Conservation (phyloP, 2,113 vertebrate species). For the Xenopus laevis region DNA sequence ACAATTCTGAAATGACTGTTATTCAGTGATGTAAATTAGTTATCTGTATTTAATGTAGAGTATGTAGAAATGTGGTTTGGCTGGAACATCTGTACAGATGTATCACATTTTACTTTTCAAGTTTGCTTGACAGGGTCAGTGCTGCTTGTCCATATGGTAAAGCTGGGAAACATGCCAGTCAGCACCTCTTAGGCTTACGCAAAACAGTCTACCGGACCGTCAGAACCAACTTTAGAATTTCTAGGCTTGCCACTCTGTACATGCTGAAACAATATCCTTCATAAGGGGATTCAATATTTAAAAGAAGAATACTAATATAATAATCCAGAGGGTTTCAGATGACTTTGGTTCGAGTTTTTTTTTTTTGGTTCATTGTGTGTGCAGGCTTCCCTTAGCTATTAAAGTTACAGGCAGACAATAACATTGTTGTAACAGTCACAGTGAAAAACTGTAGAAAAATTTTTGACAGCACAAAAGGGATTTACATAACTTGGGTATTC, state of each 20-base stretch:
- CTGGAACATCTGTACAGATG: constrained; percentile 97
- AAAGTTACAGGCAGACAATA: too few species aligned
- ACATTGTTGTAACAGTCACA: too few species aligned
- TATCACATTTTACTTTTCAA: constrained; percentile 99
- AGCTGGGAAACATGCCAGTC: constrained; percentile 82
- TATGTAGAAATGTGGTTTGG: background rate
- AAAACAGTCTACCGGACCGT: constrained; percentile 89
- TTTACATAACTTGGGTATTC: too few species aligned
- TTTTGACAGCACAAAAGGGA: too few species aligned
- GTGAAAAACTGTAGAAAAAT: too few species aligned
- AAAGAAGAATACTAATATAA: too few species aligned
- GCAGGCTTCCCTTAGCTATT: too few species aligned
- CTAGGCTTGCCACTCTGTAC: constrained; percentile 88
- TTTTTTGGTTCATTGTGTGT: too few species aligned
- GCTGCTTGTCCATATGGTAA: constrained; percentile 94
- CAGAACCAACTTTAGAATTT: constrained; percentile 83
- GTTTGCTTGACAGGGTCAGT: constrained; percentile 99
- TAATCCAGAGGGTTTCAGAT: too few species aligned
- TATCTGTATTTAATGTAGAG: background rate
- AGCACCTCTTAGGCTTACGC: constrained; percentile 90
- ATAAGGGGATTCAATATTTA: constrained; percentile 6
- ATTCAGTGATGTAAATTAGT: too few species aligned
- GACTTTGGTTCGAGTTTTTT: too few species aligned
- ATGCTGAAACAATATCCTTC: constrained; percentile 99
- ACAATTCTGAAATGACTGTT: too few species aligned